phyloP scores from a whole-genome alignment of 2,113 vertebrate genomes.

The Reinhardtius hippoglossoides region DNA sequence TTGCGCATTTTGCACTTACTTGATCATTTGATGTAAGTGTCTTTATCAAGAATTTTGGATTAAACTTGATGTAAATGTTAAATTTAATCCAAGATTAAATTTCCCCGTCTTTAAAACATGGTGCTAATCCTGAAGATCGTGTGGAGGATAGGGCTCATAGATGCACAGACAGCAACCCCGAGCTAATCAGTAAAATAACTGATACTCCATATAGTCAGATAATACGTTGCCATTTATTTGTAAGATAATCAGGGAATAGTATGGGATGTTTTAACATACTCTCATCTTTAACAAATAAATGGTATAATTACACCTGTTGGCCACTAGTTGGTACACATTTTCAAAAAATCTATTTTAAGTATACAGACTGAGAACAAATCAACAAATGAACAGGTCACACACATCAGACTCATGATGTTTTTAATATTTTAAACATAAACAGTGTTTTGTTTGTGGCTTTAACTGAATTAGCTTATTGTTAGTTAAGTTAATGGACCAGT shows the following conservation, averaged over 20 bases:
- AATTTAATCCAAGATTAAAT: background rate
- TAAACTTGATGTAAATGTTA: background rate
- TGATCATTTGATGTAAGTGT: constrained; percentile 12
- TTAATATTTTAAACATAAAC: too few species aligned
- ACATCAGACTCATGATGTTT: background rate
- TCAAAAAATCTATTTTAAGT: background rate
- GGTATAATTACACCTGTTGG: too few species aligned
- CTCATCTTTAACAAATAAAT: background rate
- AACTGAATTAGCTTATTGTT: too few species aligned
- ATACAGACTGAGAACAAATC: background rate
- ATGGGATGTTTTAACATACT: background rate
- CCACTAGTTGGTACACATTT: background rate
- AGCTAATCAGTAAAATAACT: background rate
- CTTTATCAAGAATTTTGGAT: background rate
- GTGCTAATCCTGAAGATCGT: background rate
- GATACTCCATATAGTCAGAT: background rate
- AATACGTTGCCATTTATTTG: background rate
- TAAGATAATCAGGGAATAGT: background rate
- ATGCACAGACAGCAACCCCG: too few species aligned
- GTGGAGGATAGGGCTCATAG: too few species aligned
- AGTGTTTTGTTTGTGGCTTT: too few species aligned
- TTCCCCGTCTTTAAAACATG: background rate
- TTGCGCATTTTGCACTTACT: constrained; percentile 27
- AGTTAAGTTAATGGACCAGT: background rate
- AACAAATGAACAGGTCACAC: background rate